Evolutionary conservation across 2,113 vertebrate genomes (phyloP).

Genomic region (Ophiodon elongatus): DNA sequence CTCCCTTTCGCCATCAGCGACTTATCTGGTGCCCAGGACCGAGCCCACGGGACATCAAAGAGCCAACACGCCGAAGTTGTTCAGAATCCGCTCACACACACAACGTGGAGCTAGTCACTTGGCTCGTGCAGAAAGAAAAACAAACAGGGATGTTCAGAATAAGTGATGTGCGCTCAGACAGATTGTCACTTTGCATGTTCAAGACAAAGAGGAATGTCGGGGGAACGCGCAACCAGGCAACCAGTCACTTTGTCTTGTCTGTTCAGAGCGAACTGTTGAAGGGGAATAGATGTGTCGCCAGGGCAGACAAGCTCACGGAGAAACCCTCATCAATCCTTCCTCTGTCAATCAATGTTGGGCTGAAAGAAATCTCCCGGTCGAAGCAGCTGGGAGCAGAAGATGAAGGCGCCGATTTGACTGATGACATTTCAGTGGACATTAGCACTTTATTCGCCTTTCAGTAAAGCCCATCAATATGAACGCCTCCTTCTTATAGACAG

Average conservation of each 20-base stretch:
- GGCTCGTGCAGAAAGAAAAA: constrained; percentile 13
- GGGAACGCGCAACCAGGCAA: constrained; percentile 25
- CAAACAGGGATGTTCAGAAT: constrained; percentile 38
- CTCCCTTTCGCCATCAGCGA: constrained; percentile 28
- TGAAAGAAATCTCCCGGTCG: constrained; percentile 51
- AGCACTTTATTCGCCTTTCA: constrained; percentile 58
- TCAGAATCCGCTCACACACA: constrained; percentile 38
- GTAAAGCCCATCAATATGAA: constrained; percentile 70
- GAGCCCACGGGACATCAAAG: constrained; percentile 5
- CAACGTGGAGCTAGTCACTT: constrained; percentile 14
- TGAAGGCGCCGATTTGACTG: constrained; percentile 77
- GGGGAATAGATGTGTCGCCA: constrained; percentile 60
- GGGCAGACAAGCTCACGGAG: constrained; percentile 41
- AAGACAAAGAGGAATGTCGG: constrained; percentile 54
- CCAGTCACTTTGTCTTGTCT: constrained; percentile 60
- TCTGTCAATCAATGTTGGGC: constrained; percentile 76
- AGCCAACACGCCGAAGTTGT: constrained; percentile 35
- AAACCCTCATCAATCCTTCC: constrained; percentile 70
- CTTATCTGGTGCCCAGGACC: constrained; percentile 52
- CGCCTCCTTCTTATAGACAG: constrained; percentile 47
- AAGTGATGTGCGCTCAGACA: constrained; percentile 32
- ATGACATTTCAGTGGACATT: constrained; percentile 80
- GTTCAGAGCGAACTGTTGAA: constrained; percentile 56
- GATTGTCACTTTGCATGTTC: constrained; percentile 52
- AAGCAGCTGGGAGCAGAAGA: constrained; percentile 55